Base-by-base conservation (phyloP, 2,888 invertebrate genomes). In the Peribatodes rhomboidaria region DNA sequence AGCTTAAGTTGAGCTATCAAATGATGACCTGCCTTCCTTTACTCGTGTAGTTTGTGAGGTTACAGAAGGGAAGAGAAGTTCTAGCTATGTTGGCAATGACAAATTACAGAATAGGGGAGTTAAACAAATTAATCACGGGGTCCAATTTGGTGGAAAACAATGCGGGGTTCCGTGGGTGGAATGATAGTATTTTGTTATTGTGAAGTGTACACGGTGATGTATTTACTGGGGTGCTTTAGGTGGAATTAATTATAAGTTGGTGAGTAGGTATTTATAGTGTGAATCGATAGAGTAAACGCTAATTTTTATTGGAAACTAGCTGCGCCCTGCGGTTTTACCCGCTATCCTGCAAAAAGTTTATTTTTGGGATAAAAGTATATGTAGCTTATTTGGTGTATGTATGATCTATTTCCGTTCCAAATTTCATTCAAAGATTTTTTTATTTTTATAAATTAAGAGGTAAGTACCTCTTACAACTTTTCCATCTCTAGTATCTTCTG, bases 91-190 rank as follows among this genome's bases (percentile, higher is more conserved):
- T 80, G 87, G 74, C 79, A 80, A 80, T 78, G 82, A 87, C 86
- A 85, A 89, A 88, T 86, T 85, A 88, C 87, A 84, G 78, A 79
- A 81, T 81, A 82, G 88, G 90, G 90, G 89, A 86, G 86, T 88
- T 87, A 85, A 88, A 87, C 88, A 87, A 89, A 91, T 91, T 91
- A 90, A 91, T 91, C 91, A 90, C 79, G 69, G 82, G 75, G 82
- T 89, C 90, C 91, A 91, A 91, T 91, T 91, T 90, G 85, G 84
- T 80, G 88, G 89, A 89, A 88, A 89, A 91, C 91, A 91, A 90
- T 89, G 90, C 81, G 82, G 86, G 82, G 76, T 78, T 71, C 63
- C 59, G 22, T 52, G 77, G 77, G 73, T 72, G 83, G 83, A 79
- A 79, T 84, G 81, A 80, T 81, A 69, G 84, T 83, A 82, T 83